Evolutionary conservation across 2,797 vertebrate genomes (phyloP).

Genomic region (Molossus alvarezi): DNA sequence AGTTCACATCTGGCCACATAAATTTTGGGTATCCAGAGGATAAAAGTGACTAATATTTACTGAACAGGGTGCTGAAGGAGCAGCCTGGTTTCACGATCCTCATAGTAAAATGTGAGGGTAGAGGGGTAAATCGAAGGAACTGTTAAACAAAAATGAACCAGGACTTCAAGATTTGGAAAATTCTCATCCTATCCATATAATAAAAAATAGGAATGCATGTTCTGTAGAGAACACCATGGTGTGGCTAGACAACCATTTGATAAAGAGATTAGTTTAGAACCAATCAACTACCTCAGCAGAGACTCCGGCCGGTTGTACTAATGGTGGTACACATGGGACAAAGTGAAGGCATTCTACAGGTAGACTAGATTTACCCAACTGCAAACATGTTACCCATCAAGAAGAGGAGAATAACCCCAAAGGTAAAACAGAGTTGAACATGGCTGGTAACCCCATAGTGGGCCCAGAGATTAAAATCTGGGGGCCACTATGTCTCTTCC

Average conservation of each 20-base stretch:
- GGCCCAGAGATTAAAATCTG: background rate
- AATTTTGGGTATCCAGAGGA: background rate
- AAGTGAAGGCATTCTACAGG: background rate
- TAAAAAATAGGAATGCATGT: background rate
- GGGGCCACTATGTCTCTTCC: background rate
- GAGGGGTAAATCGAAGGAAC: background rate
- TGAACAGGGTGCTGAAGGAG: background rate
- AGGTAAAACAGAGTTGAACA: background rate
- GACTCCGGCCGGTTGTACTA: background rate
- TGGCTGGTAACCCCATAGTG: background rate
- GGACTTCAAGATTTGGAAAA: constrained; percentile 14
- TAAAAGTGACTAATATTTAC: background rate
- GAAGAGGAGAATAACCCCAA: background rate
- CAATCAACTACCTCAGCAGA: background rate
- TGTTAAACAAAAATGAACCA: background rate
- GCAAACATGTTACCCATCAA: background rate
- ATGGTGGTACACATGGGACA: background rate
- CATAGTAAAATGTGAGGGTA: background rate
- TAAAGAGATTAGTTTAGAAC: background rate
- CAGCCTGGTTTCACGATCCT: background rate
- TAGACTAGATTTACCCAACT: background rate
- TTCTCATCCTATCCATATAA: background rate
- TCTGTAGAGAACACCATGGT: background rate
- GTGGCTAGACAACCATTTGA: background rate
- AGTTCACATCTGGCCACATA: background rate